Evolutionary conservation across 2,797 vertebrate species (phyloP).

Genomic region (Anguilla obscura): DNA sequence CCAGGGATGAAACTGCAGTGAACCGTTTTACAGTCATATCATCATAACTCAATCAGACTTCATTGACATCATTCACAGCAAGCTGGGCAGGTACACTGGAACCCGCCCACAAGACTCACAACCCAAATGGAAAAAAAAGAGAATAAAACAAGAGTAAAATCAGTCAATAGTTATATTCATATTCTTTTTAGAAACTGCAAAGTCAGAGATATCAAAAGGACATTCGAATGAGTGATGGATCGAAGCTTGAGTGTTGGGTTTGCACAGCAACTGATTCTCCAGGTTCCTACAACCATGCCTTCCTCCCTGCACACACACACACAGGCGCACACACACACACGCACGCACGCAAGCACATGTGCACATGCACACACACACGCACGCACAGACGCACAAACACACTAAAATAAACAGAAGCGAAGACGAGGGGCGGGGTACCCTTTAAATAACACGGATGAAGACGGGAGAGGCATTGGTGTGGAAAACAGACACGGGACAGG

Average conservation of each 20-base stretch:
- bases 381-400: slow-evolving; percentile 18
- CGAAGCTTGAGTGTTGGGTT: not conserved
- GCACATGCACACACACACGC: not conserved
- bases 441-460: slow-evolving; percentile 44
- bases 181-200: not conserved
- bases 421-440: not conserved
- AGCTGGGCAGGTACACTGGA: not conserved
- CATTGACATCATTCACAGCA: not conserved
- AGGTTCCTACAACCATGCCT: not conserved
- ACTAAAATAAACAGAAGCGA: not conserved
- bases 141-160: not conserved
- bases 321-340: not conserved
- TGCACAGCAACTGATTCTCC: not conserved
- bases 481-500: not conserved
- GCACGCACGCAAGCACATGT: not conserved
- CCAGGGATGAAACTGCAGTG: not conserved
- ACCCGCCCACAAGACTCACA: not conserved
- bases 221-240: not conserved
- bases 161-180: not conserved
- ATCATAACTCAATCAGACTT: not conserved
- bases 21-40: not conserved
- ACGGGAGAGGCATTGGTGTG: slow-evolving; percentile 43
- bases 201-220: not conserved
- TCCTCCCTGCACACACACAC: not conserved
- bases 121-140: not conserved